These are phyloP conservation scores for Rana temporaria DNA, from an alignment of 2,113 vertebrate genomes.

Conservation along the genomic window DNA sequence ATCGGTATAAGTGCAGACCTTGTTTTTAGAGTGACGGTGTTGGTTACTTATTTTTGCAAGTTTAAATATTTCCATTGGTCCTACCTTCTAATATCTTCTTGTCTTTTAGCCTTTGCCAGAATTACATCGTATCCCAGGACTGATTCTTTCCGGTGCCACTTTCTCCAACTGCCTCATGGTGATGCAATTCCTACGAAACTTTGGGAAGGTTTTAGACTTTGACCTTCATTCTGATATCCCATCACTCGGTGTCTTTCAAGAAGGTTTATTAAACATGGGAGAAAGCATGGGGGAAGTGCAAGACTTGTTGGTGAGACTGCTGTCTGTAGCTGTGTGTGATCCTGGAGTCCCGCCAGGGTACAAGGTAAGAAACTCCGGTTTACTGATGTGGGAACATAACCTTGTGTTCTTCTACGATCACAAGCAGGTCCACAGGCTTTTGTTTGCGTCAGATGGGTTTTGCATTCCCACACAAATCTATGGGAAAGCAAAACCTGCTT, in stretches of 20 bases:
- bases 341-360: slow-evolving; percentile 88
- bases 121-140: slow-evolving; percentile 85
- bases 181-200: slow-evolving; percentile 91
- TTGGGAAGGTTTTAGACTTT: slow-evolving; percentile 91
- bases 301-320: slow-evolving; percentile 89
- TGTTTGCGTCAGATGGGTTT: too few species aligned
- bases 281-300: slow-evolving; percentile 85
- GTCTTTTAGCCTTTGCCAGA: slow-evolving; percentile 83
- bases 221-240: slow-evolving; percentile 81
- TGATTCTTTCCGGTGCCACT: slow-evolving; percentile 82
- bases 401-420: too few species aligned
- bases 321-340: slow-evolving; percentile 89
- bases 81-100: not conserved
- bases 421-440: too few species aligned
- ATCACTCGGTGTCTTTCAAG: slow-evolving; percentile 83
- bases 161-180: slow-evolving; percentile 95
- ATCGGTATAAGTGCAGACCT: too few species aligned
- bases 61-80: too few species aligned
- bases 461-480: too few species aligned
- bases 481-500: too few species aligned
- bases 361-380: slow-evolving; percentile 75
- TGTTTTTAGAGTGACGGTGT: too few species aligned
- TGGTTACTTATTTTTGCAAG: too few species aligned
- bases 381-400: too few species aligned
- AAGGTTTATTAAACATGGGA: slow-evolving; percentile 88